Conservation (phyloP, 2,113 vertebrate species). For the Piaya cayana region DNA sequence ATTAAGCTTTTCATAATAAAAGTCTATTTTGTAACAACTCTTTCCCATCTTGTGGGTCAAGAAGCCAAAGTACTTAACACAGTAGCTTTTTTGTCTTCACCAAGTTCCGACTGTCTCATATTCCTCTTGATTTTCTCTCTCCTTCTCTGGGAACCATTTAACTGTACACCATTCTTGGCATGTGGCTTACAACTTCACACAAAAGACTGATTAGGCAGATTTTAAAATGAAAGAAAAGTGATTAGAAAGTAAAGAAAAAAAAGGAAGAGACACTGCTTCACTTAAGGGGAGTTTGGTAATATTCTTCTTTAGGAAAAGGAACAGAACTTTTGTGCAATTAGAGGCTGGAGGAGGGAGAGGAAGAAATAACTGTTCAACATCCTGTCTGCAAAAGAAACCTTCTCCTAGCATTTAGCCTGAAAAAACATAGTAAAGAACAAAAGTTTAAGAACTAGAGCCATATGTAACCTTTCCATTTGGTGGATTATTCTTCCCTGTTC, state of each 20-base stretch:
- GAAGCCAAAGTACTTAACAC: background rate
- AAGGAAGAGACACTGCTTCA: background rate
- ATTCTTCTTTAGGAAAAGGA: constrained; percentile 3
- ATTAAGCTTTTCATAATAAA: background rate
- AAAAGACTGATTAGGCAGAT: background rate
- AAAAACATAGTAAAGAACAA: background rate
- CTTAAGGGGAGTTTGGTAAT: background rate
- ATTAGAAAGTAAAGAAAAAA: background rate
- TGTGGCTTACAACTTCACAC: background rate
- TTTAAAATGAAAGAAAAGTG: background rate
- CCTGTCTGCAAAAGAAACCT: background rate
- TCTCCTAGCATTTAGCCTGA: background rate
- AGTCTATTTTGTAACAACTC: background rate
- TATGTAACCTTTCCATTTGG: constrained; percentile 49
- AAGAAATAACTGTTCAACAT: background rate
- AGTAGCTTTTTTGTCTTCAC: background rate
- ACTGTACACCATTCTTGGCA: background rate
- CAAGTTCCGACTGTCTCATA: background rate
- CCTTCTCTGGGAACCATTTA: background rate
- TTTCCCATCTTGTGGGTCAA: background rate
- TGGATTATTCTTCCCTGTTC: constrained; percentile 14
- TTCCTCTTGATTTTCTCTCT: background rate
- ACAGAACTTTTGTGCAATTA: background rate
- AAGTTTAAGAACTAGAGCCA: constrained; percentile 24
- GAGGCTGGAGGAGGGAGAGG: background rate